Base-by-base conservation (phyloP, 2,113 vertebrate species). In the Phasianus colchicus region DNA sequence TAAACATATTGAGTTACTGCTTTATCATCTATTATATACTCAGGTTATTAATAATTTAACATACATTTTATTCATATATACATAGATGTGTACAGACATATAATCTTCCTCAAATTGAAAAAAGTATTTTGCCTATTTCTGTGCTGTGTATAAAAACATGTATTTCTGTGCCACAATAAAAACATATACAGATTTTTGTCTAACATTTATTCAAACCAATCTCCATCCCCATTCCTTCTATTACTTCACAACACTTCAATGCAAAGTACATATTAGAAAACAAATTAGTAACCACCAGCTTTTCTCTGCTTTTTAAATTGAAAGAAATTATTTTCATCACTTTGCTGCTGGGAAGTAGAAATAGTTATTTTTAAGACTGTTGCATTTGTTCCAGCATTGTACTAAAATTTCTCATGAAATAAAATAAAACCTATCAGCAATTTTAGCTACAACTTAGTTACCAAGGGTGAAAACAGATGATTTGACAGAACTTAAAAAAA, bases 21-120 rank as follows among this genome's bases (percentile, higher is more conserved):
- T 65, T 76, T 70, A 22, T n/a, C 6, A 48, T 43, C 36, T 87
- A 36, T 58, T 57, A 82, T 13, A 85, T 48, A 57, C 19, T 65
- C 30, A 83, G n/a, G 21, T 73, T 10, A 69, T 82, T 48, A 84
- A 64, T 55, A 91, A 85, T 75, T 89, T 86, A 83, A 86, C 12
- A 57, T 30, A 38, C 29, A 63, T 36, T 86, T 93, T 71, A 79
- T 67, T 54, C 43, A 21, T 57, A 42, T 10, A 8, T 78, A 58
- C 18, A 86, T 20, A 32, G 54, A 16, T 42, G 29, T 18, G 19
- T 18, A 79, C 12, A 79, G 6, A 42, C 2, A 81, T 5, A 65
- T 19, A 89, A 83, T 15, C 18, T 80, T 60, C 27, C n/a, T 64
- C 45, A 83, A 80, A 85, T 5, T 92, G 48, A 27, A 86, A 81